Evolutionary conservation across 2,797 vertebrate genomes (phyloP).

Genomic region (Alfaro cultratus): DNA sequence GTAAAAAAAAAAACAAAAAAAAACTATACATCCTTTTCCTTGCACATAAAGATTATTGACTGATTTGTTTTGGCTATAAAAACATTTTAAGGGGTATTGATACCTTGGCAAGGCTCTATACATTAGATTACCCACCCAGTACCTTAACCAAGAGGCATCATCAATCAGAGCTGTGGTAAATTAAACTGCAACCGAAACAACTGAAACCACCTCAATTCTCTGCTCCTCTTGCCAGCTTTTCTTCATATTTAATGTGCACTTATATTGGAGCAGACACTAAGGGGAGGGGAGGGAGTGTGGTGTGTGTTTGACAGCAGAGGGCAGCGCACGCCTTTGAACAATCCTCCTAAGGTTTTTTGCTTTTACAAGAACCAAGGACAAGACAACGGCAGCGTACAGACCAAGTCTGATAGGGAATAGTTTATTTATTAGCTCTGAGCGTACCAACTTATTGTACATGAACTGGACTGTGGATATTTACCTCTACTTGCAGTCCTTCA

Average conservation of each 20-base stretch:
- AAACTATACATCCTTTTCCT: not conserved
- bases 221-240: constrained; percentile 12
- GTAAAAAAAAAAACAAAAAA: not conserved
- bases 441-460: constrained; percentile 39
- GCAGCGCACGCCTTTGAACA: constrained; percentile 65
- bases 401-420: constrained; percentile 30
- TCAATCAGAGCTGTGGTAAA: constrained; percentile 27
- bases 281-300: constrained; percentile 40
- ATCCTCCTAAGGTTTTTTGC: constrained; percentile 29
- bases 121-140: constrained; percentile 28
- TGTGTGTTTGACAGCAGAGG: constrained; percentile 70
- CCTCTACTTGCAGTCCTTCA: constrained; percentile 36
- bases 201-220: not conserved
- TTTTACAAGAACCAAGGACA: constrained; percentile 37
- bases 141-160: constrained; percentile 31
- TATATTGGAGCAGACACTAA: constrained; percentile 26
- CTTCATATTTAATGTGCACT: constrained; percentile 41
- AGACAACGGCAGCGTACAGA: constrained; percentile 39
- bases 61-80: constrained; percentile 10
- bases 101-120: not conserved
- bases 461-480: constrained; percentile 37
- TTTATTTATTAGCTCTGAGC: constrained; percentile 40
- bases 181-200: constrained; percentile 27
- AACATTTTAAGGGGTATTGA: not conserved
- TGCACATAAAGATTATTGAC: not conserved